A percentile compares a stretch with the other conserved stretches of the same genome.
phyloP scores from a whole-genome alignment of 2,888 invertebrate species.

The Cosmia pyralina region DNA sequence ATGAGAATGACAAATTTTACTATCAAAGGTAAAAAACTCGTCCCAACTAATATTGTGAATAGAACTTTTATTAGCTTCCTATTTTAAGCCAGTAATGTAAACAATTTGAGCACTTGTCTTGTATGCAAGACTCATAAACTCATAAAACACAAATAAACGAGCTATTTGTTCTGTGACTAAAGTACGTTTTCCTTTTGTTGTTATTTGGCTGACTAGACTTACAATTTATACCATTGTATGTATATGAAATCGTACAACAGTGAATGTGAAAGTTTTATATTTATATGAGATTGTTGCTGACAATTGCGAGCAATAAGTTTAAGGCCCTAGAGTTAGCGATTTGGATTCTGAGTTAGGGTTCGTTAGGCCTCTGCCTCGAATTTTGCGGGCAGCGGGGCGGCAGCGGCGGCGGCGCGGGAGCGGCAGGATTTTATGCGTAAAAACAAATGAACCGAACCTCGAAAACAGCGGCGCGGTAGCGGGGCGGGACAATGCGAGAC shows the following conservation, averaged over 20 bases:
- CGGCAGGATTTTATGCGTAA: too few species aligned
- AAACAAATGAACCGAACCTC: too few species aligned
- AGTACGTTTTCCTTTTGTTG: conserved; percentile 43
- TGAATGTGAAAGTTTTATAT: conserved; percentile 57
- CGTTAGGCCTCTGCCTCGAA: too few species aligned
- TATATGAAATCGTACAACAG: conserved; percentile 41
- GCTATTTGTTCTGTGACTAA: conserved; percentile 12
- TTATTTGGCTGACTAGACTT: conserved; percentile 26
- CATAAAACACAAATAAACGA: conserved; percentile 28
- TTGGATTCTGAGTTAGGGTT: not conserved
- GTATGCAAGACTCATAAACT: not conserved
- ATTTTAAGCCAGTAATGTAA: conserved; percentile 13
- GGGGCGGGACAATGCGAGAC: too few species aligned
- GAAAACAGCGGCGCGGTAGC: too few species aligned
- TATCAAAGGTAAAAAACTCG: too few species aligned
- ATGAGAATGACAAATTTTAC: too few species aligned
- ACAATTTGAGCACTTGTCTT: not conserved
- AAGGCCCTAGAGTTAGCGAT: conserved; percentile 52
- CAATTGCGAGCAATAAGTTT: conserved; percentile 61
- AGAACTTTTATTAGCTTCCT: too few species aligned
- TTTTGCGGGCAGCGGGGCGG: too few species aligned
- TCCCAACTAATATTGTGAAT: too few species aligned
- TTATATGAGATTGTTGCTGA: conserved; percentile 57
- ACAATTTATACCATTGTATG: conserved; percentile 25
- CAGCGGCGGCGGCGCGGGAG: too few species aligned